Evolutionary conservation across 2,888 invertebrate species (phyloP).

Genomic region (Monopis laevigella): DNA sequence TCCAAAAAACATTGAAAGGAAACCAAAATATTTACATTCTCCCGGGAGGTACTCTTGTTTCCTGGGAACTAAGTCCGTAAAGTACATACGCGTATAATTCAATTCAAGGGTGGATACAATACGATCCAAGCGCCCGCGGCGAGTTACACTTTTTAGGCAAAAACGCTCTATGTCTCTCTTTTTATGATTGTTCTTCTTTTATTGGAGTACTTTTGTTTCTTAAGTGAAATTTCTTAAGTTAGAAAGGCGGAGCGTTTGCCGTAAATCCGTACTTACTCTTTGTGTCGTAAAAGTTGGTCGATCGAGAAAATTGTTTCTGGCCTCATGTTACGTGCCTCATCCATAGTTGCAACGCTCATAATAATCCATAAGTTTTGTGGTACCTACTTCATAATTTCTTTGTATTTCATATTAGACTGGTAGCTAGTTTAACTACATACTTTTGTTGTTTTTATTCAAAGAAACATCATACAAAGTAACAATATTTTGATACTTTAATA

Average conservation of each 20-base stretch:
- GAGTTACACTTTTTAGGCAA: constrained; percentile 35
- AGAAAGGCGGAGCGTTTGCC: constrained; percentile 49
- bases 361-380: too few relatives aligned
- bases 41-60: neutral
- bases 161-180: constrained; percentile 42
- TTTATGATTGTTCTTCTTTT: constrained; percentile 66
- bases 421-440: too few relatives aligned
- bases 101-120: constrained; percentile 6
- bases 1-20: too few relatives aligned
- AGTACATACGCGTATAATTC: constrained; percentile 7
- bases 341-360: too few relatives aligned
- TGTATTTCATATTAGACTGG: too few relatives aligned
- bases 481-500: too few relatives aligned
- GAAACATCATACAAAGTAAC: too few relatives aligned
- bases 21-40: too few relatives aligned
- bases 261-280: constrained; percentile 60
- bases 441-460: too few relatives aligned
- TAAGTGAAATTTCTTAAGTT: constrained; percentile 62
- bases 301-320: constrained; percentile 54
- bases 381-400: too few relatives aligned
- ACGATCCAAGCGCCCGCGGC: constrained; percentile 6
- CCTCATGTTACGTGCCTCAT: too few relatives aligned
- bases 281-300: constrained; percentile 52
- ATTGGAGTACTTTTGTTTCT: constrained; percentile 64
- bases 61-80: neutral